These are phyloP conservation scores for Merops nubicus DNA, from an alignment of 2,113 vertebrate genomes.

Conservation along the genomic window DNA sequence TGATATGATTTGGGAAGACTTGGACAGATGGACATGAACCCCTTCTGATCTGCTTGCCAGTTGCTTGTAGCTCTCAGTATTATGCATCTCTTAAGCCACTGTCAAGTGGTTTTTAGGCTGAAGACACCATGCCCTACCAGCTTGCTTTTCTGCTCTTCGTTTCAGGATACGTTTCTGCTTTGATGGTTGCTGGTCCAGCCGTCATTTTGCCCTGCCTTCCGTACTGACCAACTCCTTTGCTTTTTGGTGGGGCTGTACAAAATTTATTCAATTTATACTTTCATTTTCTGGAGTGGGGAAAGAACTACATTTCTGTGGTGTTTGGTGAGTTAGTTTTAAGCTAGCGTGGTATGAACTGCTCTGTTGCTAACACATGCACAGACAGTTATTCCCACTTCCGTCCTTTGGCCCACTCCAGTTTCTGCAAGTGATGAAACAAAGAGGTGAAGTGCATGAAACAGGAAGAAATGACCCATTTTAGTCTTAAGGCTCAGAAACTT, in stretches of 20 bases:
- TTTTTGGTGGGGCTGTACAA: not conserved
- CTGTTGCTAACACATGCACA: fast-evolving
- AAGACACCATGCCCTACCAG: fast-evolving
- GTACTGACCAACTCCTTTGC: not conserved
- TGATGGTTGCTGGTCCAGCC: not conserved
- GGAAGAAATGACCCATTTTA: not conserved
- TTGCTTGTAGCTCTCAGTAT: fast-evolving
- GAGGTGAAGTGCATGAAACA: not conserved
- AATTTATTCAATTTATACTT: not conserved
- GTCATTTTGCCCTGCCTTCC: not conserved
- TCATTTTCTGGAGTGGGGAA: not conserved
- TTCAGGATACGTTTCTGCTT: not conserved
- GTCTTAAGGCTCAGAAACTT: not conserved
- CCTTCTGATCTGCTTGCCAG: not conserved
- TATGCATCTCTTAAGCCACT: not conserved
- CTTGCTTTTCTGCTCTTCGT: not conserved
- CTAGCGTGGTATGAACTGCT: not conserved
- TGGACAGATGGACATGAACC: not conserved
- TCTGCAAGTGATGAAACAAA: not conserved
- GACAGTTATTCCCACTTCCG: not conserved
- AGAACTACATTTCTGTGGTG: not conserved
- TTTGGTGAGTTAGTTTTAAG: not conserved
- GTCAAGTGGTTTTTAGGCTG: fast-evolving
- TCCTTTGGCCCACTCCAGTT: not conserved
- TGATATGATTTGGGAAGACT: fast-evolving